Evolutionary conservation across 2,888 invertebrate genomes (phyloP).

Genomic region (Pyrrhia umbra): DNA sequence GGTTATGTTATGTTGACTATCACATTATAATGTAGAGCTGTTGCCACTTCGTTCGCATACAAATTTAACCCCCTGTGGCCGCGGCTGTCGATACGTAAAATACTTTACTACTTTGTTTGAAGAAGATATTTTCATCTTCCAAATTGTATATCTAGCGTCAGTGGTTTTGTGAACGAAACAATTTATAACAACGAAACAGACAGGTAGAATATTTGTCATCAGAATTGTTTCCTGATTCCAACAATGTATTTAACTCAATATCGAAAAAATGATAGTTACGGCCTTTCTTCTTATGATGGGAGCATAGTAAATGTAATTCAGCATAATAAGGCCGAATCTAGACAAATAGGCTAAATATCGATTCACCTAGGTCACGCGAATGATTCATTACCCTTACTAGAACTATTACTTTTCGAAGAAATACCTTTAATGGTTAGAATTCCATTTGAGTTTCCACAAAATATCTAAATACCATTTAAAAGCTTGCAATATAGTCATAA

Average conservation of each 20-base stretch:
- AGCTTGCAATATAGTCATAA: conserved; percentile 1
- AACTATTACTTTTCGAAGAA: conserved; percentile 36
- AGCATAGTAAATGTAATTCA: neutral
- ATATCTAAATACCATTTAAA: conserved; percentile 1
- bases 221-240: too few relatives aligned
- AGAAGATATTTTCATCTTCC: neutral
- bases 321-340: conserved; percentile 26
- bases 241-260: too few relatives aligned
- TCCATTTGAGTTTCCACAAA: conserved; percentile 25
- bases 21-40: conserved; percentile 12
- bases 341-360: conserved; percentile 35
- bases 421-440: conserved; percentile 18
- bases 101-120: neutral
- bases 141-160: too few relatives aligned
- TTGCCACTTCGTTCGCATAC: neutral
- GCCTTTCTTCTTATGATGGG: too few relatives aligned
- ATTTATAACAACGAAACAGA: neutral
- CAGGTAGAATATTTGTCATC: too few relatives aligned
- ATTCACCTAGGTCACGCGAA: conserved; percentile 48
- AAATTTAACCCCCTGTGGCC: neutral
- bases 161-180: too few relatives aligned
- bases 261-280: too few relatives aligned
- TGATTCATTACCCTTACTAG: conserved; percentile 17
- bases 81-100: neutral
- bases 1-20: conserved; percentile 30